phyloP scores from a whole-genome alignment of 2,888 invertebrate species.

The Phyto melanocephala region DNA sequence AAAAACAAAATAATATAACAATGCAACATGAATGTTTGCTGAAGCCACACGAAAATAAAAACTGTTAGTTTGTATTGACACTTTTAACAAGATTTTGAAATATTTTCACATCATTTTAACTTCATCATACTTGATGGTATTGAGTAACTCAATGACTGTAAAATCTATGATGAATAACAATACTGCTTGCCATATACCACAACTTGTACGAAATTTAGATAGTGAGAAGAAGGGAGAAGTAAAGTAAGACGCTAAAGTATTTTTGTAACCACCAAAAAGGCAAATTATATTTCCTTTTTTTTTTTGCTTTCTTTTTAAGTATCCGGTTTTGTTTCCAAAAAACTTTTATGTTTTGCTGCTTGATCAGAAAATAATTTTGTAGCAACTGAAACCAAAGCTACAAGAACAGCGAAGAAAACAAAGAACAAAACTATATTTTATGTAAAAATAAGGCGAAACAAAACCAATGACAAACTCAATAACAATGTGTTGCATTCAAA shows the following conservation, averaged over 20 bases:
- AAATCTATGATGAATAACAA: conserved; percentile 29
- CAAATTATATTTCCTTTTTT: conserved; percentile 58
- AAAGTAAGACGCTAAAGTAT: conserved; percentile 5
- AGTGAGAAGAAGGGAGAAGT: not conserved
- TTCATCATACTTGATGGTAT: conserved; percentile 26
- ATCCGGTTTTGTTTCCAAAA: conserved; percentile 44
- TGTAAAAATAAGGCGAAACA: conserved; percentile 31
- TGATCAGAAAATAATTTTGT: conserved; percentile 8
- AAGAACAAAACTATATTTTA: conserved; percentile 10
- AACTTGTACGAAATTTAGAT: not conserved
- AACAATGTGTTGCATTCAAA: conserved; percentile 45
- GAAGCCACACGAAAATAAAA: not conserved
- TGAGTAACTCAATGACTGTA: conserved; percentile 30
- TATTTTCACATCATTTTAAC: conserved; percentile 59
- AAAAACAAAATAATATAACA: not conserved
- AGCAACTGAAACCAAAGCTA: conserved; percentile 20
- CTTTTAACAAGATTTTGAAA: conserved; percentile 56
- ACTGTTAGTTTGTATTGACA: conserved; percentile 20
- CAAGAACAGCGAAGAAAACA: not conserved
- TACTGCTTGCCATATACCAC: conserved; percentile 15
- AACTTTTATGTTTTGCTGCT: not conserved
- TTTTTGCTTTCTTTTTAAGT: conserved; percentile 5
- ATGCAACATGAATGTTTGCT: not conserved
- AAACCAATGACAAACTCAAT: conserved; percentile 50
- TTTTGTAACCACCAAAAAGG: conserved; percentile 54